Base-by-base conservation (phyloP, 2,888 invertebrate genomes). In the Himalopsyche tibetana region DNA sequence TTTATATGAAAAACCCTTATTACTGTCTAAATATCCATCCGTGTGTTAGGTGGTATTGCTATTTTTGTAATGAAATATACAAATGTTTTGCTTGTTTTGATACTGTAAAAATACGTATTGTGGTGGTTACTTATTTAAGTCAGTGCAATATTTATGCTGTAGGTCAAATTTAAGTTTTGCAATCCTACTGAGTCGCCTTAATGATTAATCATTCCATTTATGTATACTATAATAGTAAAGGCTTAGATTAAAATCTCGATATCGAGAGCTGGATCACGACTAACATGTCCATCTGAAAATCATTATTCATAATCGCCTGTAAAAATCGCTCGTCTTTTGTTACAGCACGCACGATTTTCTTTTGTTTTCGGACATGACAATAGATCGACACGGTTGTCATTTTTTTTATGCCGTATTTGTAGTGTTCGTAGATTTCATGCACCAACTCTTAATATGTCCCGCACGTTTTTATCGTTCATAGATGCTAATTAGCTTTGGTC, bases 311-410 rank as follows among this genome's bases (percentile, higher is more conserved):
- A 38, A 38, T 74, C 74, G 74, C 28, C 74, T 19, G 74, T 36
- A 74, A 74, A 74, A 74, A 74, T 74, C 82, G 82, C n/a, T 40
- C 56, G 80, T 84, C 84, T 38, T 84, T 84, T 55, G 80, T 84
- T 42, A 55, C 80, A 40, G 80, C 84, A 84, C 80, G 84, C 84
- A 84, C 84, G 84, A 84, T 55, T 80, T 55, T 55, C 84, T 84
- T 83, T 84, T 84, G 79, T 84, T 36, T 79, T 38, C 80, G 55
- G 42, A 79, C 80, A 79, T 42, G 36, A 84, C 84, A 84, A 80
- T 84, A 80, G 84, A 55, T 38, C 74, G 74, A 74, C 69, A 28
- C 74, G 38, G 38, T 36, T 15, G 74, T 74, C 69, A 28, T 74
- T 11, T 74, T 74, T 12, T 74, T 74, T 74, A 74, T 38, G 74